Evolutionary conservation across 2,888 invertebrate genomes (phyloP).

Genomic region (Drosophila ezoana): DNA sequence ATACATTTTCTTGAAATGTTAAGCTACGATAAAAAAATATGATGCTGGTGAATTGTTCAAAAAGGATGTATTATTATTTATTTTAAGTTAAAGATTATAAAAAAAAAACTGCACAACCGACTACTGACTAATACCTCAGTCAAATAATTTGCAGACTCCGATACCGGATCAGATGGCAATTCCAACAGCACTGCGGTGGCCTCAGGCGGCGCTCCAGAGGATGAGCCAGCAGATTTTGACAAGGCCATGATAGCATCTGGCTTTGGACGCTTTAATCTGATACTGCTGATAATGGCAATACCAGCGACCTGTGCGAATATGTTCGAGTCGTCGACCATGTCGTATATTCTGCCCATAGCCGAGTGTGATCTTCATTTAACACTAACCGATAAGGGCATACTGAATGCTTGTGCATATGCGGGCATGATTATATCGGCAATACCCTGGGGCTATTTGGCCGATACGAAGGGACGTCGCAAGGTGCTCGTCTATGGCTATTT

Average conservation of each 20-base stretch:
- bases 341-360: slow-evolving; percentile 90
- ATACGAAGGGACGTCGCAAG: slow-evolving; percentile 89
- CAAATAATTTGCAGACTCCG: slow-evolving; percentile 32
- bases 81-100: no score
- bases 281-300: slow-evolving; percentile 87
- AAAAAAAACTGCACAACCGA: no score
- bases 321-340: slow-evolving; percentile 90
- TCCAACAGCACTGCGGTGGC: slow-evolving; percentile 41
- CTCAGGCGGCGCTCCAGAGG: slow-evolving; percentile 5
- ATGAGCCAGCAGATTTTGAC: slow-evolving; percentile 88
- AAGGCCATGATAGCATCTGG: slow-evolving; percentile 89
- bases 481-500: slow-evolving; percentile 89
- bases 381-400: slow-evolving; percentile 89
- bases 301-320: slow-evolving; percentile 89
- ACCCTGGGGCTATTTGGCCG: slow-evolving; percentile 92
- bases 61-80: no score
- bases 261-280: slow-evolving; percentile 89
- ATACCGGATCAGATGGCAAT: slow-evolving; percentile 39
- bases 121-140: no score
- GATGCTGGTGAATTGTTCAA: no score
- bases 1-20: no score
- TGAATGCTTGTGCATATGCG: slow-evolving; percentile 90
- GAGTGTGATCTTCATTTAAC: slow-evolving; percentile 90
- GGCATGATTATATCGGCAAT: slow-evolving; percentile 92
- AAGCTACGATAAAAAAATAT: no score